Conservation (phyloP, 2,113 vertebrate genomes). For the Mustela nigripes region DNA sequence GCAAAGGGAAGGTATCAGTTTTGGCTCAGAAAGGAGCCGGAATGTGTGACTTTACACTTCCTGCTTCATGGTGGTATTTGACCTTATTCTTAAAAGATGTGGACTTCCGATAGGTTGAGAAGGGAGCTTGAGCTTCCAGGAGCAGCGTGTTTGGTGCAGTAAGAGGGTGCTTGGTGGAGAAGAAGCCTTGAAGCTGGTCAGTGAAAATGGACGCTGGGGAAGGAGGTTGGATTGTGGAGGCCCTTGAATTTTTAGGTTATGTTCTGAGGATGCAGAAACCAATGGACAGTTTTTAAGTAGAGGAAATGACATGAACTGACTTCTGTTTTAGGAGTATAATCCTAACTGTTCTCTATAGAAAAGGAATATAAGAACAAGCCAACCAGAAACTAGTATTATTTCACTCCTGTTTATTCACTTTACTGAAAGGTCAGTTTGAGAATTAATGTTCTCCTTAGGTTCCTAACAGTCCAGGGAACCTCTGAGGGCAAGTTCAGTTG, state of each 20-base stretch:
- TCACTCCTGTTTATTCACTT: not conserved
- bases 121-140: not conserved
- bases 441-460: not conserved
- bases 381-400: not conserved
- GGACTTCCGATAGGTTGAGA: not conserved
- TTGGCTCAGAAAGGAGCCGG: not conserved
- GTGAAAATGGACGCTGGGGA: not conserved
- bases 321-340: conserved; percentile 38
- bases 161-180: not conserved
- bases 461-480: not conserved
- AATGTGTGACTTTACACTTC: not conserved
- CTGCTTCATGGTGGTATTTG: not conserved
- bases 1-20: not conserved
- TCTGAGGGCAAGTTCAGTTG: not conserved
- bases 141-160: not conserved
- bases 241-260: not conserved
- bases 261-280: not conserved
- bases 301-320: not conserved
- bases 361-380: not conserved
- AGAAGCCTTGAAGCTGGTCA: not conserved
- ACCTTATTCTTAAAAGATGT: not conserved
- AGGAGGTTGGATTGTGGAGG: not conserved
- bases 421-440: not conserved
- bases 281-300: not conserved
- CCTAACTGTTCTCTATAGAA: not conserved